Conservation (phyloP, 64 coral and sea anemone genomes). For the Stylophora pistillata region DNA sequence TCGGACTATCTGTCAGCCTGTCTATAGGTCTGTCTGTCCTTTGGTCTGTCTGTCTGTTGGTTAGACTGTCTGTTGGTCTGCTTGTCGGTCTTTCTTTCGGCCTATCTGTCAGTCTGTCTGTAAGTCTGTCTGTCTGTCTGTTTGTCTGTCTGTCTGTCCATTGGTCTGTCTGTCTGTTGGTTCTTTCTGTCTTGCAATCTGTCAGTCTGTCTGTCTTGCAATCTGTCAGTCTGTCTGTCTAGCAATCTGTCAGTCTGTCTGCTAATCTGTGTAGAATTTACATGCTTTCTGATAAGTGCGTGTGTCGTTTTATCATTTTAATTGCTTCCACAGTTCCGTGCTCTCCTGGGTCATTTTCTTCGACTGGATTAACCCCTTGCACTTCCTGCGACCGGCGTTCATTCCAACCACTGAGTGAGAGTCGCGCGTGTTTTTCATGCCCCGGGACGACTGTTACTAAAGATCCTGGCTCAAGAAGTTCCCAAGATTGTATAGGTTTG, state of each 20-base stretch:
- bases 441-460: slow-evolving; percentile 56
- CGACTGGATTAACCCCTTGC: slow-evolving; percentile 55
- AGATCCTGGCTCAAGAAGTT: slow-evolving; percentile 13
- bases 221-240: neutral
- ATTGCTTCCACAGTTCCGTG: slow-evolving; percentile 44
- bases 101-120: too few species aligned
- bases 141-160: too few species aligned
- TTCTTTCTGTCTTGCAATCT: too few species aligned
- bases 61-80: too few species aligned
- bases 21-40: too few species aligned
- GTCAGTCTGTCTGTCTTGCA: too few species aligned
- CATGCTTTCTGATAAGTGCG: too few species aligned
- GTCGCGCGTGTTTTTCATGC: slow-evolving; percentile 31
- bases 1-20: too few species aligned
- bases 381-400: slow-evolving; percentile 42
- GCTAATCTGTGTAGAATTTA: neutral
- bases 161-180: too few species aligned
- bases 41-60: too few species aligned
- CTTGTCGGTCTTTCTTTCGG: too few species aligned
- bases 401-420: slow-evolving; percentile 39
- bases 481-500: slow-evolving; percentile 47
- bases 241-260: neutral
- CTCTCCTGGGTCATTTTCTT: slow-evolving; percentile 48
- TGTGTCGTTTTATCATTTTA: neutral
- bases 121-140: too few species aligned